phyloP scores from a whole-genome alignment of 2,113 vertebrate genomes.

The Peromyscus polionotus region DNA sequence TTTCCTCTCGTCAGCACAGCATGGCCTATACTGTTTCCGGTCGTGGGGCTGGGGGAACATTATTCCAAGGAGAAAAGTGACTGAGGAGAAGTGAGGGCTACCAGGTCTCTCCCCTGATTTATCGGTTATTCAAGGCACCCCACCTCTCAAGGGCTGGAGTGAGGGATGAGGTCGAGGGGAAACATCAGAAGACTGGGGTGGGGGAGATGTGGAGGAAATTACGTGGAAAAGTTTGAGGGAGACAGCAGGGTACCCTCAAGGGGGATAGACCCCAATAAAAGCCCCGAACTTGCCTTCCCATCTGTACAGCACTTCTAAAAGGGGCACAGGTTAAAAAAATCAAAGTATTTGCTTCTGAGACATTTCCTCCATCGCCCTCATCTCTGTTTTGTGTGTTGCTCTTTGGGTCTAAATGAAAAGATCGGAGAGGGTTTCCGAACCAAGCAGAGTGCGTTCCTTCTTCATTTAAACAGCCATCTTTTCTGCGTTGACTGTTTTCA shows the following conservation, averaged over 20 bases:
- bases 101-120: not conserved
- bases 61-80: not conserved
- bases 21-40: no score
- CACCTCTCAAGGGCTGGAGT: not conserved
- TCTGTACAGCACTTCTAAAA: not conserved
- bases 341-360: not conserved
- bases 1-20: not conserved
- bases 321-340: not conserved
- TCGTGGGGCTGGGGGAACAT: rapidly evolving
- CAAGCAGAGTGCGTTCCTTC: not conserved
- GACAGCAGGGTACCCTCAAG: not conserved
- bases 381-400: not conserved
- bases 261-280: not conserved
- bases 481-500: not conserved
- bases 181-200: not conserved
- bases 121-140: not conserved
- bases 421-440: not conserved
- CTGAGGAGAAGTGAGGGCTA: not conserved
- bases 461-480: not conserved
- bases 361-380: not conserved
- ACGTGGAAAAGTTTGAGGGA: not conserved
- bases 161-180: not conserved
- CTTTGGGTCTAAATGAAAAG: not conserved
- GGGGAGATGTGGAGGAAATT: not conserved
- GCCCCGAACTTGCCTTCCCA: rapidly evolving